Percentiles rank a stretch among this genome's conserved stretches.
Conservation (phyloP, 1,140 invertebrate genomes). For the Cyclargus thomasi region DNA sequence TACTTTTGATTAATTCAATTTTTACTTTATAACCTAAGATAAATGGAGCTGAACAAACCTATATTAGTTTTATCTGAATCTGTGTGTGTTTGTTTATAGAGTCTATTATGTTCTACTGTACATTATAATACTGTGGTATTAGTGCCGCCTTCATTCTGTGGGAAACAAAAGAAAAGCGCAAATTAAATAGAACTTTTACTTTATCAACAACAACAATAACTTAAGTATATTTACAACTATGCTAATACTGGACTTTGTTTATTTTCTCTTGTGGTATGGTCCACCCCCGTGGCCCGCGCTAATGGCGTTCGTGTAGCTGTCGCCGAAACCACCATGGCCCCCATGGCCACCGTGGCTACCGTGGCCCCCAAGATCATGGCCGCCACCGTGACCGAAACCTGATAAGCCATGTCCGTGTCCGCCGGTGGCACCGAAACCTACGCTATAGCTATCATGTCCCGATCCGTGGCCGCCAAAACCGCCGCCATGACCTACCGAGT, state of each 20-base stretch:
- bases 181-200: conserved; percentile 31
- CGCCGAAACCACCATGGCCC: conserved; percentile 40
- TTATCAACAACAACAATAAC: conserved; percentile 62
- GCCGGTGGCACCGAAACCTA: conserved; percentile 21
- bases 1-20: too few species aligned
- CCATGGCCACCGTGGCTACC: conserved; percentile 25
- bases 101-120: too few species aligned
- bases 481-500: conserved; percentile 22
- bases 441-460: conserved; percentile 27
- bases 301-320: conserved; percentile 59
- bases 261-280: conserved; percentile 62
- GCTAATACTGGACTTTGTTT: conserved; percentile 42
- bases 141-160: not conserved
- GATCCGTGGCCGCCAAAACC: conserved; percentile 25
- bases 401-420: conserved; percentile 20
- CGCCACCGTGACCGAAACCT: conserved; percentile 23
- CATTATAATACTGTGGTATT: too few species aligned
- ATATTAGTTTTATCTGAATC: too few species aligned
- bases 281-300: conserved; percentile 53
- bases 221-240: conserved; percentile 40
- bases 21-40: too few species aligned
- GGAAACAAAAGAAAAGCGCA: conserved; percentile 28
- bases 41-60: too few species aligned
- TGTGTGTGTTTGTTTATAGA: too few species aligned
- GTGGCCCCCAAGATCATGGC: conserved; percentile 24